phyloP scores from a whole-genome alignment of 2,888 invertebrate genomes.

The Idaea straminata region DNA sequence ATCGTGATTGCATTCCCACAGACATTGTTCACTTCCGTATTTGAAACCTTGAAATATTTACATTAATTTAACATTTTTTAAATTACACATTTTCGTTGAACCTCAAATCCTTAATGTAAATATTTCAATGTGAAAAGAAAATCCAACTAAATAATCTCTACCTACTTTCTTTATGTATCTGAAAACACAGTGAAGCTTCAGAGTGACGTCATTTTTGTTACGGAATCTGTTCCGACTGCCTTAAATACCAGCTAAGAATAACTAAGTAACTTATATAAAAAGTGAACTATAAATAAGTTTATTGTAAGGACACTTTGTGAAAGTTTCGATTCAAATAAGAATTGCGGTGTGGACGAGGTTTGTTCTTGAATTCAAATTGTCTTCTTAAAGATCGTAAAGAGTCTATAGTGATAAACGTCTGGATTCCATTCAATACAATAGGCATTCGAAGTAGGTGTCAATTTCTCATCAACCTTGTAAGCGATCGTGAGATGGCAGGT shows the following conservation, averaged over 20 bases:
- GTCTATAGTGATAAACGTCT: conserved; percentile 6
- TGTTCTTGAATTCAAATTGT: conserved; percentile 40
- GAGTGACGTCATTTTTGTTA: neutral
- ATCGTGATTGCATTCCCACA: conserved; percentile 14
- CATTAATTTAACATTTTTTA: conserved; percentile 8
- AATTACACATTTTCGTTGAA: conserved; percentile 6
- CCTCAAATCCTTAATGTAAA: conserved; percentile 5
- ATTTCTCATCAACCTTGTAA: conserved; percentile 67
- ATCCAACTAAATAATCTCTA: neutral
- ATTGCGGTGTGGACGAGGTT: conserved; percentile 24
- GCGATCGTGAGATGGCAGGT: conserved; percentile 54
- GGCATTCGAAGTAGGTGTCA: conserved; percentile 51
- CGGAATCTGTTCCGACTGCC: conserved; percentile 2
- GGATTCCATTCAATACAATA: conserved; percentile 52
- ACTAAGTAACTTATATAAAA: conserved; percentile 17
- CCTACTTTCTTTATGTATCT: neutral
- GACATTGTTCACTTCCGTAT: conserved; percentile 37
- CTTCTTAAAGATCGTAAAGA: conserved; percentile 16
- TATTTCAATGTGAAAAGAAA: conserved; percentile 26
- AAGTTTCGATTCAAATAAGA: conserved; percentile 19
- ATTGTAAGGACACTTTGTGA: conserved; percentile 31
- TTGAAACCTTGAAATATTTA: conserved; percentile 22
- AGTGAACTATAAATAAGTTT: conserved; percentile 15
- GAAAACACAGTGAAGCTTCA: neutral
- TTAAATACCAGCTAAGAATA: conserved; percentile 19